Base-by-base conservation (phyloP, 2,113 vertebrate genomes). In the Microcebus jonahi region DNA sequence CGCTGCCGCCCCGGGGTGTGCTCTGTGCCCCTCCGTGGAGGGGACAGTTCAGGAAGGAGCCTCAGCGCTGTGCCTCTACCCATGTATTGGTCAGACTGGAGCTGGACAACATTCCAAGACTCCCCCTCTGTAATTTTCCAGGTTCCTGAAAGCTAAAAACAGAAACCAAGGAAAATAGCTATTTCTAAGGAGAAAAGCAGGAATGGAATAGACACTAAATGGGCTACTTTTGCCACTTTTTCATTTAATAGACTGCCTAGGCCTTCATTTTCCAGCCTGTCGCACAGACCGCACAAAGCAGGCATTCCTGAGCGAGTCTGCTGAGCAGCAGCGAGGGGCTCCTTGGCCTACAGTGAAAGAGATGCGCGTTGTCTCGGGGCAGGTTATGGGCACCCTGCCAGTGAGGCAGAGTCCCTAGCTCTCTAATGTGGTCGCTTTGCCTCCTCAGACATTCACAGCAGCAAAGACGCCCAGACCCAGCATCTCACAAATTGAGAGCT, bases 291-390 rank as follows among this genome's bases (percentile, higher is more conserved):
- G 3, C 17, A 70, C 27, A 65, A 23, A 18, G 14, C 53, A 45
- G 59, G 48, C 65, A 42, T 48, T 12, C 3, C 20, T 0, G 0
- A 1, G 36, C n/a, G 25, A 2, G 12, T 57, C 27, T 57, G 34
- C 8, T 4, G 13, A 31, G 25, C 21, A 9, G 42, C 20, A 39
- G 3, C 9, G 3, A 31, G 36, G 13, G 9, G 42, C 53, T 39
- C 39, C 85, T 71, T 17, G n/a, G 68, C 25, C 31, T 1, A 7
- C 0, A 11, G 31, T 65, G 48, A 53, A 18, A 55, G 55, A 18
- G 8, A 15, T 4, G 25, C 0, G 0, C 21, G 25, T 39, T 13
- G 55, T 53, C 53, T 25, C 20, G 9, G 23, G 61, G 45, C 23
- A 34, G 53, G 7, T 14, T 29, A 45, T 3, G 12, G 36, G 8